Evolutionary conservation across 2,797 vertebrate genomes (phyloP), one percentile per base, ranked within the genome.

Genomic region (Picus viridis): DNA sequence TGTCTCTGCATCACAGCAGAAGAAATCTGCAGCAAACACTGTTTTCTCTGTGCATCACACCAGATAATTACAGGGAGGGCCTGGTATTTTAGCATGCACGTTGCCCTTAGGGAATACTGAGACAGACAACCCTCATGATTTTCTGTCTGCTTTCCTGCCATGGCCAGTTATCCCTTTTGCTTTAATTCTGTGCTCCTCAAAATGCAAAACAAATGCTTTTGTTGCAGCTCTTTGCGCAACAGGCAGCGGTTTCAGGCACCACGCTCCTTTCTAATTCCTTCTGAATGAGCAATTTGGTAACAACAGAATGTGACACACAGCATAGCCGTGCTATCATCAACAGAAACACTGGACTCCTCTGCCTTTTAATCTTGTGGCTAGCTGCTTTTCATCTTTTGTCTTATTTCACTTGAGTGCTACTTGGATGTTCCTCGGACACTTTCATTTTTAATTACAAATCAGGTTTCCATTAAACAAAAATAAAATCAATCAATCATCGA

Each of bases 231-330:
- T 75, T 51, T 62, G 9, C 4, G 0, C 57, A 91, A 79, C 24
- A 43, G 23, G 29, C 30, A 39, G 41, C 39, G 26, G 70, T 87
- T 87, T 87, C 67, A 78, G 61, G 53, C 73, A 93, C 77, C 63
- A 65, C 0, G 1, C 3, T 91, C 39, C 23, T 74, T 74, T 71
- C 71, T 15, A 77, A 75, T 89, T 67, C 63, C 26, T 83, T 87
- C 67, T 63, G 62, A 88, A 87, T 77, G 77, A 58, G 41, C 32
- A 76, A 51, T 68, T 85, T 85, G 36, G 22, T 83, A 89, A 89
- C 67, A 69, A 67, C 7, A 14, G 59, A 85, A 78, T 23, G 34
- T 56, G 54, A 92, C 79, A 82, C 15, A 79, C 2, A 2, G 10
- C 12, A 16, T 4, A 51, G 18, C 51, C 23, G 34, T 47, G 36